phyloP scores from a whole-genome alignment of 2,113 vertebrate genomes.

The Junco hyemalis region DNA sequence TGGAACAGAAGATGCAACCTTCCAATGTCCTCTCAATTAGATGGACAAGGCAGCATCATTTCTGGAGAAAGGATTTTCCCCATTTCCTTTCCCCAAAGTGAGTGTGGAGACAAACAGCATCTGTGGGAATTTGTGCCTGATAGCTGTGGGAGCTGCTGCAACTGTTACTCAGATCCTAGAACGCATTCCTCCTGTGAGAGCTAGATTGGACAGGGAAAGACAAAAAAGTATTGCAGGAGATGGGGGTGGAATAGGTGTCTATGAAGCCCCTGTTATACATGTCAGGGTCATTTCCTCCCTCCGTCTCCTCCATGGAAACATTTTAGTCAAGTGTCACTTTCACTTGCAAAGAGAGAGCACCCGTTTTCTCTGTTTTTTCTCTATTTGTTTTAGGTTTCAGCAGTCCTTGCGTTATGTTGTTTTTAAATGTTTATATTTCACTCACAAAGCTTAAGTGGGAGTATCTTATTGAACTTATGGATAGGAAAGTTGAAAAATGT shows the following conservation, averaged over 20 bases:
- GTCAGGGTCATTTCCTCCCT: neutral
- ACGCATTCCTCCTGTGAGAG: neutral
- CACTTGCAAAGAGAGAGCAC: neutral
- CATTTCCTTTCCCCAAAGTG: neutral
- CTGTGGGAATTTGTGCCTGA: neutral
- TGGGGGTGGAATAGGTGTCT: neutral
- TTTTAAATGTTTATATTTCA: conserved; percentile 55
- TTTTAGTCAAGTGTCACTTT: neutral
- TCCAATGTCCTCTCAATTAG: neutral
- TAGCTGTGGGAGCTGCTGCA: neutral
- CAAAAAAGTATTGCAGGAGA: neutral
- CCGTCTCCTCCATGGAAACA: neutral
- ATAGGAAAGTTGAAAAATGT: neutral
- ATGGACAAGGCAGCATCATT: neutral
- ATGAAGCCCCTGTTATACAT: neutral
- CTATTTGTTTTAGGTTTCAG: conserved; percentile 28
- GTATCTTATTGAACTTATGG: neutral
- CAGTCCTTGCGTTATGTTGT: neutral
- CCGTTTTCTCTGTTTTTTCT: neutral
- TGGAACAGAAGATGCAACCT: neutral
- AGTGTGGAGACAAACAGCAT: neutral
- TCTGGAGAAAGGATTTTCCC: neutral
- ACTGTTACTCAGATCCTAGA: neutral
- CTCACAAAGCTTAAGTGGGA: conserved; percentile 52
- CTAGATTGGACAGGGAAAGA: neutral